Percentiles rank a stretch among this genome's conserved stretches.
Conservation (phyloP, 1,140 invertebrate species). For the Bactericera cockerelli region DNA sequence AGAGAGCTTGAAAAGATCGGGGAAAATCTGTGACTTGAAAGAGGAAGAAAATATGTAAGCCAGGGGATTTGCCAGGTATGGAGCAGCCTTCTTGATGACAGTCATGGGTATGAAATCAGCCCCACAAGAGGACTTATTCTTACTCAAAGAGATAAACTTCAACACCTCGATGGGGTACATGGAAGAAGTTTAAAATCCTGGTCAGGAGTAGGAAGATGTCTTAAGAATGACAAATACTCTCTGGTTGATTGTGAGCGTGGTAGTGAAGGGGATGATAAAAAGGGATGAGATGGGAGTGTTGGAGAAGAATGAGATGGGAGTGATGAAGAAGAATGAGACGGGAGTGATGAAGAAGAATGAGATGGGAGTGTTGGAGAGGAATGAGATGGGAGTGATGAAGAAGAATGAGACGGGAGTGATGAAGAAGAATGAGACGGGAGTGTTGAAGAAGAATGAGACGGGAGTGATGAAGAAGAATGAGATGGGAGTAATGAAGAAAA, state of each 20-base stretch:
- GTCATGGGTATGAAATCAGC: not conserved
- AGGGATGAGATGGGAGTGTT: too few relatives aligned
- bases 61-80: conserved; percentile 7
- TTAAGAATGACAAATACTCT: not conserved
- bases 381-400: not conserved
- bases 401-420: not conserved
- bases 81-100: not conserved
- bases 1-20: conserved; percentile 8
- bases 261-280: not conserved
- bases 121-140: not conserved
- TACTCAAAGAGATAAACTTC: not conserved
- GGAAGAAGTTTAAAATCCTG: not conserved
- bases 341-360: too few relatives aligned
- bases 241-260: not conserved
- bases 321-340: too few relatives aligned
- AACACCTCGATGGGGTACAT: not conserved
- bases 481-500: not conserved
- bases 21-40: conserved; percentile 7
- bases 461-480: not conserved
- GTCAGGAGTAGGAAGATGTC: not conserved
- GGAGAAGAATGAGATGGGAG: too few relatives aligned
- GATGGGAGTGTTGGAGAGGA: too few relatives aligned
- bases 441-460: not conserved
- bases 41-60: conserved; percentile 17
- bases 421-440: conserved; percentile 1